A percentile compares a stretch with the other conserved stretches of the same genome.
Evolutionary conservation across 2,797 vertebrate genomes (phyloP).

Genomic region (Sebastes cheni): DNA sequence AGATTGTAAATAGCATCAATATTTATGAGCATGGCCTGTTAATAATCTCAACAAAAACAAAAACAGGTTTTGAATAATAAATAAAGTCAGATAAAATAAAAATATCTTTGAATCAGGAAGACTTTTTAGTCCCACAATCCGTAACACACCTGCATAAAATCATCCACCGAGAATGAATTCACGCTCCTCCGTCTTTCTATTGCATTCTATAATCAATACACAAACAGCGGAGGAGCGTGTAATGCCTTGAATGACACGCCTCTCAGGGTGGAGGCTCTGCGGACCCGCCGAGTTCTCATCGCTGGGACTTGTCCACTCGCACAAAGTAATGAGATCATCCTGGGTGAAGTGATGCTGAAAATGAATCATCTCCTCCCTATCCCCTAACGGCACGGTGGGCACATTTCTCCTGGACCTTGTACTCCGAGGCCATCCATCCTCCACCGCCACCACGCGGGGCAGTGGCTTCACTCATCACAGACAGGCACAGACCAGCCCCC

Average conservation of each 20-base stretch:
- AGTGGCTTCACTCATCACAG: slow-evolving; percentile 57
- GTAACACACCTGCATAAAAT: slow-evolving; percentile 25
- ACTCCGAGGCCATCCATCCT: slow-evolving; percentile 70
- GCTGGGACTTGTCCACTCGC: slow-evolving; percentile 61
- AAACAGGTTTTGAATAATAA: neutral
- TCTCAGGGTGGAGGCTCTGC: slow-evolving; percentile 36
- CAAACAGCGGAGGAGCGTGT: slow-evolving; percentile 45
- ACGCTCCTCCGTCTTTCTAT: slow-evolving; percentile 3
- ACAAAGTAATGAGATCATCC: slow-evolving; percentile 81
- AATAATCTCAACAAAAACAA: slow-evolving; percentile 11
- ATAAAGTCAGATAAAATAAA: neutral
- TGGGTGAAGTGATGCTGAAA: slow-evolving; percentile 80
- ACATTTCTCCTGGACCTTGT: slow-evolving; percentile 73
- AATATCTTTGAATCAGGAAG: neutral
- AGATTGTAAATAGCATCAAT: neutral
- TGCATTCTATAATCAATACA: slow-evolving; percentile 45
- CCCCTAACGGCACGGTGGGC: slow-evolving; percentile 59
- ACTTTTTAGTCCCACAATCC: neutral
- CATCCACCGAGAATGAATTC: slow-evolving; percentile 30
- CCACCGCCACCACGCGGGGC: slow-evolving; percentile 7
- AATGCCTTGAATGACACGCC: slow-evolving; percentile 33
- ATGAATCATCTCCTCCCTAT: slow-evolving; percentile 77
- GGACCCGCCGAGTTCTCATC: slow-evolving; percentile 39
- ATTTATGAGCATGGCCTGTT: slow-evolving; percentile 14
- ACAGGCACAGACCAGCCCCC: neutral